Evolutionary conservation across 2,113 vertebrate species (phyloP).

Genomic region (Psilopsiagon aymara): DNA sequence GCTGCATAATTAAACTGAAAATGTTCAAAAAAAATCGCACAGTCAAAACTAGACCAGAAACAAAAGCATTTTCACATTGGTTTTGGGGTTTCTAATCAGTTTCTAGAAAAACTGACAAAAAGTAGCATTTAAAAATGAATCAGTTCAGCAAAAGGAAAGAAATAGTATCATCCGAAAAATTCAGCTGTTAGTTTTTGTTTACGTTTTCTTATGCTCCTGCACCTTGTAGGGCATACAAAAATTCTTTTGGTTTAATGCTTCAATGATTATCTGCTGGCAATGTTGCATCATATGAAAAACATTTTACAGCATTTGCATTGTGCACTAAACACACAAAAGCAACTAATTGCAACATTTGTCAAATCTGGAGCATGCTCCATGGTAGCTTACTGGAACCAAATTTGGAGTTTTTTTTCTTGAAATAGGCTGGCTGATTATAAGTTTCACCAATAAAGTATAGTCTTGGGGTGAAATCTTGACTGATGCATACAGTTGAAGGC

Average conservation of each 20-base stretch:
- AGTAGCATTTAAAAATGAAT: constrained; percentile 9
- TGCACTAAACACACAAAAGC: constrained; percentile 52
- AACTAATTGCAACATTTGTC: constrained; percentile 37
- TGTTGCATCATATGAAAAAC: constrained; percentile 45
- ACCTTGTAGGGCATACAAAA: constrained; percentile 46
- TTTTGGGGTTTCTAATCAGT: constrained; percentile 17
- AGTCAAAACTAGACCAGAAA: constrained; percentile 41
- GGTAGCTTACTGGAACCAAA: constrained; percentile 3
- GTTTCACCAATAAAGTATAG: not conserved
- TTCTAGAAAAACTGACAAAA: constrained; percentile 20
- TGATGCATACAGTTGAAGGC: not conserved
- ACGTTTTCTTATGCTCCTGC: constrained; percentile 51
- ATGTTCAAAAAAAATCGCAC: constrained; percentile 25
- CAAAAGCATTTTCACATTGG: constrained; percentile 4
- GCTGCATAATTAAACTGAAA: constrained; percentile 69
- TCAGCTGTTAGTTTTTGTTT: constrained; percentile 54
- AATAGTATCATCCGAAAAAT: constrained; percentile 14
- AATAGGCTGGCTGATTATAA: constrained; percentile 2
- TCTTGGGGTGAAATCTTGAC: not conserved
- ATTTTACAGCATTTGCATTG: constrained; percentile 46
- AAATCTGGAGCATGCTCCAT: not conserved
- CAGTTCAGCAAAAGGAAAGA: constrained; percentile 11
- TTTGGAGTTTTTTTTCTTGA: not conserved
- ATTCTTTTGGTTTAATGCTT: constrained; percentile 65
- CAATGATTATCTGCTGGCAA: constrained; percentile 62